Percentiles rank a stretch among this genome's conserved stretches.
Evolutionary conservation across 2,888 invertebrate species (phyloP).

Genomic region (Melipona bicolor): DNA sequence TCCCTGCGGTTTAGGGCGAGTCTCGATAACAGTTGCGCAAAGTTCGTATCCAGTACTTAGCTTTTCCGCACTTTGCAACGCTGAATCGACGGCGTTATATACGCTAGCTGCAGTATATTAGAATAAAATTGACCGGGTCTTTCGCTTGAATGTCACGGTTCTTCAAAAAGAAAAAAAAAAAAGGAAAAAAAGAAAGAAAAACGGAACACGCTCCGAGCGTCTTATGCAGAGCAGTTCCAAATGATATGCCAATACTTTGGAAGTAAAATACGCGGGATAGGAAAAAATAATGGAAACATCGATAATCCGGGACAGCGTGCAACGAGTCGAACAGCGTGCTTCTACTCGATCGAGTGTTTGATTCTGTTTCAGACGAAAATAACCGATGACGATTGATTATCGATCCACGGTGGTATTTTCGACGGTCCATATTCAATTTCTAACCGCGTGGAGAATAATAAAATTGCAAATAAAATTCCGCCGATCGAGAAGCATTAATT

Average conservation of each 20-base stretch:
- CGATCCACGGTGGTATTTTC: neutral
- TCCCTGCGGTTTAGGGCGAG: conserved; percentile 1
- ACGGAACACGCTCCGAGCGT: neutral
- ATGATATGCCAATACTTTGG: neutral
- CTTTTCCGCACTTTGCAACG: conserved; percentile 24
- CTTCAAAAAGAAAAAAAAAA: neutral
- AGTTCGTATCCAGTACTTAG: conserved; percentile 39
- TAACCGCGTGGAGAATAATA: neutral
- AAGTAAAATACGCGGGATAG: no score
- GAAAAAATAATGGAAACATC: neutral
- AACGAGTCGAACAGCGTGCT: neutral
- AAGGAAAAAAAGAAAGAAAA: no score
- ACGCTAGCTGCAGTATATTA: neutral
- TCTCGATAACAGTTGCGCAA: conserved; percentile 44
- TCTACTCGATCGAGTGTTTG: neutral
- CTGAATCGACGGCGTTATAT: conserved; percentile 14
- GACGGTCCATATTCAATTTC: neutral
- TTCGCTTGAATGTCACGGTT: neutral
- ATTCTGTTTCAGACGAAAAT: neutral
- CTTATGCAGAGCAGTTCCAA: neutral
- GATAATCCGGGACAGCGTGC: no score
- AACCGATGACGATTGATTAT: neutral
- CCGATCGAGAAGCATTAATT: neutral
- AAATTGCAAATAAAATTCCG: neutral
- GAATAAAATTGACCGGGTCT: conserved; percentile 3